Evolutionary conservation across 2,113 vertebrate species (phyloP), one percentile per base, ranked within the genome.

Genomic region (Phyllopteryx taeniolatus): DNA sequence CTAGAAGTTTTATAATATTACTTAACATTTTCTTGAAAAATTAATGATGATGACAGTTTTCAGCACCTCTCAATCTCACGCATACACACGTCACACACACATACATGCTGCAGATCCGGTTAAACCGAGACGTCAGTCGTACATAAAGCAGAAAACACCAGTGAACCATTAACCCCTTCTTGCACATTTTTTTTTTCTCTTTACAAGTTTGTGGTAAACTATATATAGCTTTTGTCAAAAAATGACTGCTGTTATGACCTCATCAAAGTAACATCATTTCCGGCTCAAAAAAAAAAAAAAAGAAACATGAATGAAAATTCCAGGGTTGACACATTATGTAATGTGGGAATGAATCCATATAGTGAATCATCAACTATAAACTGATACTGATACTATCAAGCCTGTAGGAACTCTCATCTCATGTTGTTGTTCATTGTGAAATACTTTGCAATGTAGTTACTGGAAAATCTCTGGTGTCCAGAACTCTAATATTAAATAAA

Each of bases 211-310:
- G n/a, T 20, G 57, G 15, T 46, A 69, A 67, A 71, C 22, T 43
- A 53, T 22, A 61, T 27, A 67, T 56, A 67, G 17, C 22, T 42
- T 60, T 20, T 72, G 53, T 82, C 65, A 83, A 87, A 88, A 79
- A 85, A 66, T 79, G 79, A 84, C 75, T 85, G 1, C 80, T 57
- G 67, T 35, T 15, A 68, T 87, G 83, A 84, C 73, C 11, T 88
- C 81, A 87, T 78, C 64, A 68, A 62, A 76, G 69, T 69, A 83
- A 90, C 82, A 68, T 77, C 80, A 73, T 67, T 74, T 83, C 74
- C 54, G 27, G 67, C 73, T 87, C 57, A 75, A 68, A 46, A 46
- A 46, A 46, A 46, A 46, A 3, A 20, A n/a, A 8, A 71, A 44
- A 62, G 0, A 74, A 84, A 76, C 74, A 79, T 60, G 49, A 80